These are phyloP conservation scores for Pithys albifrons DNA, from an alignment of 2,113 vertebrate genomes.

Conservation along the genomic window DNA sequence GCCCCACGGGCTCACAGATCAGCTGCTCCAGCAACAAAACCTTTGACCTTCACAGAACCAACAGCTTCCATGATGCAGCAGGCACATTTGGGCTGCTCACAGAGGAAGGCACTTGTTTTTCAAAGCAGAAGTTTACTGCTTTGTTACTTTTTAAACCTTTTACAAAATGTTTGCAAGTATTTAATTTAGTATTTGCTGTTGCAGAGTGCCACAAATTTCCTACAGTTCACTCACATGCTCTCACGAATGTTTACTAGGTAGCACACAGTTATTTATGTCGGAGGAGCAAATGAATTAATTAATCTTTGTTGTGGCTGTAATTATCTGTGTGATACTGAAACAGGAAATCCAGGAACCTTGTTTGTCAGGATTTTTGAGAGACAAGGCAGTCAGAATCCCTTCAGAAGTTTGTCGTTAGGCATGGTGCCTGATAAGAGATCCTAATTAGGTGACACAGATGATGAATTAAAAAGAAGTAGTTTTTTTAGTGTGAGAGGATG, in stretches of 20 bases:
- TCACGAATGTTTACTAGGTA: neutral
- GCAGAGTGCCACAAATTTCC: neutral
- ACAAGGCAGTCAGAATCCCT: neutral
- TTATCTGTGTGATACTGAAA: neutral
- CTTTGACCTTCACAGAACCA: conserved; percentile 16
- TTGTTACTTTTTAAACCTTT: neutral
- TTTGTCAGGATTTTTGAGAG: conserved; percentile 20
- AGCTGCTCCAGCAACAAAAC: conserved; percentile 19
- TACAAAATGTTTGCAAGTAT: neutral
- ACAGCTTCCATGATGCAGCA: neutral
- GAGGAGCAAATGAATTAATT: neutral
- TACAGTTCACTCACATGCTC: neutral
- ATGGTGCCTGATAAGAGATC: neutral
- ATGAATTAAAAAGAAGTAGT: neutral
- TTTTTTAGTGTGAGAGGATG: neutral
- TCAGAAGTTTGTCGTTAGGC: conserved; percentile 1
- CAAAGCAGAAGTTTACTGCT: neutral
- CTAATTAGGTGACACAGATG: neutral
- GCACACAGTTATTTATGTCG: neutral
- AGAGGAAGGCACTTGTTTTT: neutral
- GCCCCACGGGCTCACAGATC: conserved; percentile 12
- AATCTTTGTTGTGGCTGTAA: conserved; percentile 13
- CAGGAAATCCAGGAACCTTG: neutral
- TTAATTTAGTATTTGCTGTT: neutral
- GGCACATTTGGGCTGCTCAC: neutral